phyloP scores from a whole-genome alignment of 2,113 vertebrate genomes.

The Psittacara wagleri region DNA sequence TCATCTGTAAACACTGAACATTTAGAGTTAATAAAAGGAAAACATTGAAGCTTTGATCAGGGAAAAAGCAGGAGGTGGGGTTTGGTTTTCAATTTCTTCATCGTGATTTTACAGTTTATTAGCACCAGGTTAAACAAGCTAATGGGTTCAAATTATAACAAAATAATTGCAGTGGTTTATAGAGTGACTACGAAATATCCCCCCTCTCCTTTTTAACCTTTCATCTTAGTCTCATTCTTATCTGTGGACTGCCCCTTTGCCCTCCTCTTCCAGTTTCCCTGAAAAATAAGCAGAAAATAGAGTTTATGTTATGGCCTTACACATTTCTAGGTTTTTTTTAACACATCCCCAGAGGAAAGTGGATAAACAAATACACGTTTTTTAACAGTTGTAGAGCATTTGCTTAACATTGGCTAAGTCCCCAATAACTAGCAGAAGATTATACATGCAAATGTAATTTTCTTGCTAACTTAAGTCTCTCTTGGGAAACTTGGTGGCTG shows the following conservation, averaged over 20 bases:
- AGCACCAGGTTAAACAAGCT: slow-evolving; percentile 13
- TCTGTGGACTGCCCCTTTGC: slow-evolving; percentile 10
- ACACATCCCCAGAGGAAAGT: not conserved
- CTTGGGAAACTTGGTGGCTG: slow-evolving; percentile 32
- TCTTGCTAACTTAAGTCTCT: slow-evolving; percentile 39
- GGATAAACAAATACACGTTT: slow-evolving; percentile 29
- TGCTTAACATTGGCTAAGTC: slow-evolving; percentile 32
- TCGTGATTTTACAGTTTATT: slow-evolving; percentile 37
- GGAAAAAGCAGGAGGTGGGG: not conserved
- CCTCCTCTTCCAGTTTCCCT: not conserved
- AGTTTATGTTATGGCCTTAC: not conserved
- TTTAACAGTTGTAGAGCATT: slow-evolving; percentile 11
- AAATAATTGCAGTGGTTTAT: slow-evolving; percentile 32
- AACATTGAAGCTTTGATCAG: slow-evolving; percentile 37
- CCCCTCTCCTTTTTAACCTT: slow-evolving; percentile 1
- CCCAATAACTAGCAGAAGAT: slow-evolving; percentile 10
- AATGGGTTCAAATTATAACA: slow-evolving; percentile 39
- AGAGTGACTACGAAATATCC: not conserved
- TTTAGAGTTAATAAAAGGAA: slow-evolving; percentile 45
- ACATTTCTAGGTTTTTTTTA: not conserved
- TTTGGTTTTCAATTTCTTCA: not conserved
- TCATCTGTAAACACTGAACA: slow-evolving; percentile 22
- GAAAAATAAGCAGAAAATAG: slow-evolving; percentile 46
- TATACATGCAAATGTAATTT: slow-evolving; percentile 35
- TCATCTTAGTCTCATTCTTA: slow-evolving; percentile 33